These are phyloP conservation scores for Cisticola juncidis DNA, from an alignment of 2,113 vertebrate genomes.

Conservation along the genomic window DNA sequence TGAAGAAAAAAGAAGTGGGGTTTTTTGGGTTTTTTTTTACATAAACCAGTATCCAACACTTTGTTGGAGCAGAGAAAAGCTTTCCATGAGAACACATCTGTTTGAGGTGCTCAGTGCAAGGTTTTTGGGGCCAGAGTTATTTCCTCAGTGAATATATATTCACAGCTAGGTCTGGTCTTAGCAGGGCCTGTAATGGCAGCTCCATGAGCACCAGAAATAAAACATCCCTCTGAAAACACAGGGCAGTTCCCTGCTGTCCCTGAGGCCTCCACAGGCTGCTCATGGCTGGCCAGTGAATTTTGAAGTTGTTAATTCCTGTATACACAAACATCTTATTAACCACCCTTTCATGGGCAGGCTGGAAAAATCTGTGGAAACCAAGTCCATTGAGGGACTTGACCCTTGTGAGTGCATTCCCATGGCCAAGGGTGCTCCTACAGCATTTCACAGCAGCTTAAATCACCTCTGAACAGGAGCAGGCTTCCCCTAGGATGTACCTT, in stretches of 20 bases:
- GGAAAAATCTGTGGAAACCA: background rate
- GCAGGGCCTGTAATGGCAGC: background rate
- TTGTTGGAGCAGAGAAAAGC: background rate
- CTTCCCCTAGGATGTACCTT: background rate
- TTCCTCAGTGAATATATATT: background rate
- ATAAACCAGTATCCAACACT: background rate
- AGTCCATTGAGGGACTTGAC: background rate
- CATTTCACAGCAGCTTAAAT: background rate
- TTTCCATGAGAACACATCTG: background rate
- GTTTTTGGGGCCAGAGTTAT: background rate
- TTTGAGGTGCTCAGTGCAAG: background rate
- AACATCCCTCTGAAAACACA: background rate
- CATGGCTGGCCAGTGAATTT: background rate
- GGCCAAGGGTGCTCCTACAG: background rate
- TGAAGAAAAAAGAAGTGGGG: background rate
- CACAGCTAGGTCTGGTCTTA: background rate
- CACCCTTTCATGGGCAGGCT: background rate
- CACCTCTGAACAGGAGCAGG: background rate
- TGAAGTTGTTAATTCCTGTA: background rate
- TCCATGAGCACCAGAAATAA: background rate
- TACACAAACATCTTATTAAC: background rate
- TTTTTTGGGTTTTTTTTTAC: background rate
- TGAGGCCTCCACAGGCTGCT: background rate
- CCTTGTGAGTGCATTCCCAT: background rate
- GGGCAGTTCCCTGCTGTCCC: background rate